These are phyloP conservation scores for Calameuta idolon DNA, from an alignment of 2,888 invertebrate genomes.

Conservation along the genomic window DNA sequence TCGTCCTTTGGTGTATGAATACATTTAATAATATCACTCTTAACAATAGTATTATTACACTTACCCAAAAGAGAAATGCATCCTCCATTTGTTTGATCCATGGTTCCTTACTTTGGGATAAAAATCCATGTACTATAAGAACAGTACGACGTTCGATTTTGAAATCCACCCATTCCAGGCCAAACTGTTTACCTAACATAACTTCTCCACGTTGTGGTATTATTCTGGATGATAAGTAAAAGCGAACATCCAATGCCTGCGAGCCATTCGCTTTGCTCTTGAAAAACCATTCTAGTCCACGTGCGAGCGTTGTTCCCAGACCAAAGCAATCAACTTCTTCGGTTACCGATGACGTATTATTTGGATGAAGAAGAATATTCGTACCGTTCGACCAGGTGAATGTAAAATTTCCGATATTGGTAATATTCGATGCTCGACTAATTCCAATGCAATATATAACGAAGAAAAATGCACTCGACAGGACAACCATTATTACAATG, in stretches of 20 bases:
- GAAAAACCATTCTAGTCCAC: constrained; percentile 65
- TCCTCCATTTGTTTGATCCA: constrained; percentile 74
- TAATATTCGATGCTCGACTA: not conserved
- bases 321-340: constrained; percentile 70
- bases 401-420: constrained; percentile 11
- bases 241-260: constrained; percentile 68
- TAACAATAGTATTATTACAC: constrained; percentile 16
- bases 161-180: constrained; percentile 73
- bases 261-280: constrained; percentile 67
- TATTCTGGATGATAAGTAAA: constrained; percentile 68
- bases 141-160: constrained; percentile 70
- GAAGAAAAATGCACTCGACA: not conserved
- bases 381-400: constrained; percentile 7
- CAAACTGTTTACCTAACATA: constrained; percentile 66
- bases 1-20: constrained; percentile 66
- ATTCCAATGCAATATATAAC: not conserved
- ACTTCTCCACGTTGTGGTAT: constrained; percentile 67
- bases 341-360: constrained; percentile 32
- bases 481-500: not conserved
- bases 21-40: not conserved
- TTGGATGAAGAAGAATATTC: not conserved
- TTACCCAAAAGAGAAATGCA: constrained; percentile 72
- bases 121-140: constrained; percentile 75
- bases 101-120: constrained; percentile 71
- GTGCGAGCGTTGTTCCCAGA: constrained; percentile 64